phyloP scores from a whole-genome alignment of 2,113 vertebrate species.

The Oncorhynchus masou region DNA sequence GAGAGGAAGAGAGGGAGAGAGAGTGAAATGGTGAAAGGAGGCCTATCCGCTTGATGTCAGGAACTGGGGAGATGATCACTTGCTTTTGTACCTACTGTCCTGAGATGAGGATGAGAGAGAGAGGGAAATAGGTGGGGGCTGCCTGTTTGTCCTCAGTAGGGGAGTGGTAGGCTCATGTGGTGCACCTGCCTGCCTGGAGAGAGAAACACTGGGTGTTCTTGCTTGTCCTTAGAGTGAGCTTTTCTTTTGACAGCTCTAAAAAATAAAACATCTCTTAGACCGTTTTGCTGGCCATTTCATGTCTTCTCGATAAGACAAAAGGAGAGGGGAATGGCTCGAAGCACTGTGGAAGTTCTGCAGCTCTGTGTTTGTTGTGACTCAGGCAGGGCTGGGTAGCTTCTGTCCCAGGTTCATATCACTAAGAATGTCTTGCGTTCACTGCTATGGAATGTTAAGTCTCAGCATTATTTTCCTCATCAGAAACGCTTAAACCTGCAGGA shows the following conservation, averaged over 20 bases:
- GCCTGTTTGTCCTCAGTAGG: neutral
- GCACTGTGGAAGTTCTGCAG: too few species aligned
- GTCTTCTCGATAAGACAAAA: neutral
- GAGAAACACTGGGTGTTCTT: neutral
- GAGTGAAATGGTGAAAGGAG: neutral
- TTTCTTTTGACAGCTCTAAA: neutral
- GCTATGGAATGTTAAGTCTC: neutral
- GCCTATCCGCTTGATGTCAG: neutral
- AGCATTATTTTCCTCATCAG: neutral
- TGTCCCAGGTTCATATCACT: neutral
- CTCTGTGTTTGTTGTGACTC: neutral
- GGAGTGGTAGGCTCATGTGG: neutral
- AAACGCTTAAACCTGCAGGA: neutral
- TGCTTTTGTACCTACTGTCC: too few species aligned
- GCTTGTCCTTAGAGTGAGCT: neutral
- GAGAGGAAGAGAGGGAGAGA: neutral
- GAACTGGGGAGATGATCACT: neutral
- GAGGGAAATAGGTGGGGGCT: neutral
- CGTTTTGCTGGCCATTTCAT: neutral
- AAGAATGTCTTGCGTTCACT: neutral
- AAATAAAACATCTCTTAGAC: neutral
- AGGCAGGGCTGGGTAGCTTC: neutral
- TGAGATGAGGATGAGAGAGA: neutral
- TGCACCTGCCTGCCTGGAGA: neutral
- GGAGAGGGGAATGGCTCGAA: neutral